Base-by-base conservation (phyloP, 2,888 invertebrate genomes). In the Psylliodes chrysocephalus region DNA sequence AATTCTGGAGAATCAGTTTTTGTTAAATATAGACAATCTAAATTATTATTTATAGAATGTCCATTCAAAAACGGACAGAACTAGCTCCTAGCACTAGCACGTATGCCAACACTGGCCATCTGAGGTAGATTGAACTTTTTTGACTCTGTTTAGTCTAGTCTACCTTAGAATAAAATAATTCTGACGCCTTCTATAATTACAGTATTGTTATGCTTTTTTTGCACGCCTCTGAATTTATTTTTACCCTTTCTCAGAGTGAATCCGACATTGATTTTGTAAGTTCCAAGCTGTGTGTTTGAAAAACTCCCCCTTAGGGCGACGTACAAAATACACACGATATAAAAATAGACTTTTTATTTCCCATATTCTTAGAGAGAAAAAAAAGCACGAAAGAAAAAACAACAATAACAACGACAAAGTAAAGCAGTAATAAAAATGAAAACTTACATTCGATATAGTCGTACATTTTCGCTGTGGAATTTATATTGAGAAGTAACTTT, bases 401-500 rank as follows among this genome's bases (percentile, higher is more conserved):
- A 55, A 44, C 42, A 55, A 55, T 55, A 47, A 46, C 44, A 56
- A 56, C 53, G n/a, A n/a, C n/a, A n/a, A n/a, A n/a, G n/a, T 15
- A 44, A 55, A 55, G 17, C 22, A 35, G 28, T 17, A 47, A 47
- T 55, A 55, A 44, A 55, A 55, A 55, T 55, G 57, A 46, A 56
- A 56, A 56, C 53, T 54, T 54, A 55, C 33, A 56, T 46, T 56
- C 56, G 46, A 57, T 57, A 47, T 22, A 57, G 42, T 44, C 30
- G 30, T 25, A 19, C 35, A 57, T 33, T 38, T 47, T 70, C 67
- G 60, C 62, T 60, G 28, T 18, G 60, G 69, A 70, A 70, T 70
- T 69, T 70, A 69, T 71, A 70, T 70, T 70, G 66, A 66, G 63
- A 69, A 67, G 64, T 70, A 70, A 68, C 62, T 71, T 69, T 70